Base-by-base conservation (phyloP, 2,888 invertebrate genomes). In the Lasioglossum zephyrum region DNA sequence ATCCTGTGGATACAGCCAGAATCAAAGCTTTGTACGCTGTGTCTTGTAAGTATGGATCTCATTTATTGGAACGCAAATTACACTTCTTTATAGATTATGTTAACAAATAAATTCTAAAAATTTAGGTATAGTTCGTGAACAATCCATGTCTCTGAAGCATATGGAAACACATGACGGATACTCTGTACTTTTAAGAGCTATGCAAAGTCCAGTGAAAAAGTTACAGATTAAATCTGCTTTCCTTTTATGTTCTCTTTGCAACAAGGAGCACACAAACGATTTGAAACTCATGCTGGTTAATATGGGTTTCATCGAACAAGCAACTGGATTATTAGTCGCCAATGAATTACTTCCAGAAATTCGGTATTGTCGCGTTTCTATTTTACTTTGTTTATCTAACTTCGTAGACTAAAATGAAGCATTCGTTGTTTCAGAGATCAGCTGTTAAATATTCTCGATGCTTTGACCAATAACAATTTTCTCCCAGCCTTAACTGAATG, bases 11-110 rank as follows among this genome's bases (percentile, higher is more conserved):
- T 26, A 93, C 95, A 0, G 96, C 97, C 0, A 96, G 96, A 77
- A 95, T 96, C 18, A 98, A 98, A 94, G 97, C 97, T 41, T 93
- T 98, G 2, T 97, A 97, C 94, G 98, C 98, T 1, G 94, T 98
- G 57, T 98, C 98, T 76, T 97, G 98, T 97, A 95, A 96, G 97
- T 96, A 81, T 70, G 77, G 36, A 39, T 26, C 13, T 22, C 41
- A 36, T 31, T 63, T 36, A 22, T n/a, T 53, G 4, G 2, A n/a
- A 44, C 49, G 41, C n/a, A 3, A 41, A 2, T 39, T 16, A 6
- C 4, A 36, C 22, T 31, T 26, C 9, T 18, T 6, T 60, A 16
- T n/a, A 11, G 31, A 36, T 6, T 16, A 5, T 8, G 31, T 18
- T 13, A 76, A 26, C 26, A 69, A 79, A 63, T 82, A 31, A 44